A percentile compares a stretch with the other conserved stretches of the same genome.
Conservation (phyloP, 1,140 invertebrate genomes). For the Fopius arisanus region DNA sequence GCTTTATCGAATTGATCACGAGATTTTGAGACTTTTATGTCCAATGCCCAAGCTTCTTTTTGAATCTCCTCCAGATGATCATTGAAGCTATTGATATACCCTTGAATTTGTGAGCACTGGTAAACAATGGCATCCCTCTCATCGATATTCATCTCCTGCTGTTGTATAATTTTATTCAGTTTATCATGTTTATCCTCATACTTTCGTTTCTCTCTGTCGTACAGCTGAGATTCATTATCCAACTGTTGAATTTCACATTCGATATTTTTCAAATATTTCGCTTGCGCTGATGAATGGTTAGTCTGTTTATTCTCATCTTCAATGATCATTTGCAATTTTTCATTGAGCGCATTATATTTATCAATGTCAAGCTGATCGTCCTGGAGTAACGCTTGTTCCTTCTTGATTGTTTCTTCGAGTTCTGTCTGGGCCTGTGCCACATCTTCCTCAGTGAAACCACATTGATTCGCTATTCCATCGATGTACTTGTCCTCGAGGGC, state of each 20-base stretch:
- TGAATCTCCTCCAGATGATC: conserved; percentile 50
- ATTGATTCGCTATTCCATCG: conserved; percentile 35
- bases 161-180: conserved; percentile 37
- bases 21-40: conserved; percentile 45
- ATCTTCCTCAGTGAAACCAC: conserved; percentile 39
- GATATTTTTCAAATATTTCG: conserved; percentile 36
- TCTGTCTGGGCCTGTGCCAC: conserved; percentile 24
- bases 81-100: conserved; percentile 43
- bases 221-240: conserved; percentile 26
- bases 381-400: conserved; percentile 19
- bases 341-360: conserved; percentile 32
- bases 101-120: conserved; percentile 42
- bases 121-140: conserved; percentile 45
- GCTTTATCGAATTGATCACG: conserved; percentile 45
- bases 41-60: conserved; percentile 48
- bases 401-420: conserved; percentile 29
- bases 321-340: conserved; percentile 21
- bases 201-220: conserved; percentile 35
- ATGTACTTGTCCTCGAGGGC: conserved; percentile 41
- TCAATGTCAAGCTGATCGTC: conserved; percentile 30
- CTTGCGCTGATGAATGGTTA: conserved; percentile 26
- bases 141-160: conserved; percentile 47
- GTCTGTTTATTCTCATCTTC: conserved; percentile 34
- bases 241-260: conserved; percentile 39
- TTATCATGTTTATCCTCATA: conserved; percentile 32